Conservation (phyloP, 2,888 invertebrate genomes). For the Nowickia ferox region DNA sequence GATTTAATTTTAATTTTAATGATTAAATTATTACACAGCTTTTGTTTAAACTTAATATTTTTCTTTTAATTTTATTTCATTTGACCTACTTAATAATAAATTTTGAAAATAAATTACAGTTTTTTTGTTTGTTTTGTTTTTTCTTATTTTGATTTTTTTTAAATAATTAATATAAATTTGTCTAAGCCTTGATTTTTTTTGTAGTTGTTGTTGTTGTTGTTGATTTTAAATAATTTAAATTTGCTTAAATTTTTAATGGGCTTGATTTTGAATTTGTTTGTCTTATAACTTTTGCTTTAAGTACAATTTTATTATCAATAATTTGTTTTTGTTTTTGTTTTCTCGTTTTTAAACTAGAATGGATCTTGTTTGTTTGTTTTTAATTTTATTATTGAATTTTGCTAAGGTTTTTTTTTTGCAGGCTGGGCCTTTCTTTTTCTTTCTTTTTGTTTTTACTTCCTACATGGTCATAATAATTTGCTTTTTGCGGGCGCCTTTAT, state of each 20-base stretch:
- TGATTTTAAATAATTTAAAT: constrained; percentile 24
- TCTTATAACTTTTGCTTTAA: neutral
- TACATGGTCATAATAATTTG: constrained; percentile 48
- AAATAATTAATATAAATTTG: constrained; percentile 53
- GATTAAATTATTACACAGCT: constrained; percentile 61
- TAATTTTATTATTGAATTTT: constrained; percentile 6
- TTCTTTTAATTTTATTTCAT: constrained; percentile 42
- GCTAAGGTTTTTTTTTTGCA: constrained; percentile 14
- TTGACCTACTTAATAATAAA: constrained; percentile 65
- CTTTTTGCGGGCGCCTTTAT: constrained; percentile 6
- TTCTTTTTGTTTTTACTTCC: neutral
- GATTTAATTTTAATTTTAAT: constrained; percentile 45
- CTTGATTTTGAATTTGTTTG: constrained; percentile 50
- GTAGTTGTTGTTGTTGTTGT: constrained; percentile 1
- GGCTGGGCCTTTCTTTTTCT: constrained; percentile 56
- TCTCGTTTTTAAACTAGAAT: constrained; percentile 27
- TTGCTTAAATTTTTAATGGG: constrained; percentile 49
- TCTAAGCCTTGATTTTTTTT: constrained; percentile 45
- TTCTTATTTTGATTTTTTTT: constrained; percentile 31
- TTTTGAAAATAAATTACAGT: constrained; percentile 66
- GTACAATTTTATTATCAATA: constrained; percentile 56
- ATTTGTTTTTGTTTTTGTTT: constrained; percentile 47
- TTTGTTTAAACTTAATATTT: constrained; percentile 61
- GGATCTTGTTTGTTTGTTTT: constrained; percentile 26
- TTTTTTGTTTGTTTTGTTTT: constrained; percentile 16